Evolutionary conservation across 2,888 invertebrate species (phyloP).

Genomic region (Epsilonema sp.): DNA sequence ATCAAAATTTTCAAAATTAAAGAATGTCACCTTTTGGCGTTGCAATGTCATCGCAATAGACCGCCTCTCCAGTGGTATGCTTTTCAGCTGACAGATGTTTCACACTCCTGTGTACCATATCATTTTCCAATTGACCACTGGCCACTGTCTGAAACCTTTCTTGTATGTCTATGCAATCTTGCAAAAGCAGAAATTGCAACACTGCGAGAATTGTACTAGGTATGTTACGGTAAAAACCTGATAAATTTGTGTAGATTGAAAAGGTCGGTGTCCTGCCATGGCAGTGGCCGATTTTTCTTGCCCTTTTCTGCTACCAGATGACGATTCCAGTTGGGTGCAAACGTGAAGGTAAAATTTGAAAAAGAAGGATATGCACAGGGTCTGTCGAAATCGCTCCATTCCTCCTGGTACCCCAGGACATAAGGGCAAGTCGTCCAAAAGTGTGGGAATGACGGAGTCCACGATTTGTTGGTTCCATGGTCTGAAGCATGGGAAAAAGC

Average conservation of each 20-base stretch:
- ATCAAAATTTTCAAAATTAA: neutral
- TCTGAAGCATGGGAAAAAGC: too few relatives aligned
- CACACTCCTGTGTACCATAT: slow-evolving; percentile 58
- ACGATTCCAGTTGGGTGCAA: too few relatives aligned
- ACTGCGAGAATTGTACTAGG: too few relatives aligned
- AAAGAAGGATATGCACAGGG: slow-evolving; percentile 45
- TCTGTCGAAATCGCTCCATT: slow-evolving; percentile 54
- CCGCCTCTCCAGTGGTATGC: slow-evolving; percentile 71
- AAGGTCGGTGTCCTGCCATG: too few relatives aligned
- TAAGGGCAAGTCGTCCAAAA: slow-evolving; percentile 54
- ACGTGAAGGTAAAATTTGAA: slow-evolving; percentile 43
- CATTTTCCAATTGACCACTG: slow-evolving; percentile 32
- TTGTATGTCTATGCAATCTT: too few relatives aligned
- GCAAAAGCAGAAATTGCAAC: too few relatives aligned
- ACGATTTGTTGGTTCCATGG: too few relatives aligned
- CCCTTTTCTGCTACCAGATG: too few relatives aligned
- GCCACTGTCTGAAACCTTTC: slow-evolving; percentile 27
- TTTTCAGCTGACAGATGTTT: slow-evolving; percentile 61
- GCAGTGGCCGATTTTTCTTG: too few relatives aligned
- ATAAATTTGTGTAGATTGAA: too few relatives aligned
- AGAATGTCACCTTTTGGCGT: slow-evolving; percentile 14
- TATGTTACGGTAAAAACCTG: too few relatives aligned
- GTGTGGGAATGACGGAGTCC: too few relatives aligned
- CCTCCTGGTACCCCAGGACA: slow-evolving; percentile 60
- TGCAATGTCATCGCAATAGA: slow-evolving; percentile 75